Conservation (phyloP, 2,113 vertebrate genomes). For the Damaliscus lunatus region DNA sequence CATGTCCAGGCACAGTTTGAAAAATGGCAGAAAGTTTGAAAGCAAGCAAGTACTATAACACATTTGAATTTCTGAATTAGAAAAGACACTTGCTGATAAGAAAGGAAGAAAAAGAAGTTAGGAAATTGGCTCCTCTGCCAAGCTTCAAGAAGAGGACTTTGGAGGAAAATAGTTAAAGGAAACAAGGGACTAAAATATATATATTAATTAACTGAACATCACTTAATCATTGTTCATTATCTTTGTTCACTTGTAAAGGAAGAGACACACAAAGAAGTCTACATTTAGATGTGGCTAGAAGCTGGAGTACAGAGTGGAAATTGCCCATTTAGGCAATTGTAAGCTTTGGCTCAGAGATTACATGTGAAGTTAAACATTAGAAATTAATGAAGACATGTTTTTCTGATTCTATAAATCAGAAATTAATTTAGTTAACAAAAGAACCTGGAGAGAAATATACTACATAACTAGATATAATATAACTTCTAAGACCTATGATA, state of each 20-base stretch:
- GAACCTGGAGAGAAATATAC: neutral
- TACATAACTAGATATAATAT: constrained; percentile 24
- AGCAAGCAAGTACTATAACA: neutral
- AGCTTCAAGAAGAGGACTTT: constrained; percentile 67
- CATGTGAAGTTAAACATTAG: constrained; percentile 52
- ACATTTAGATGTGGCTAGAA: neutral
- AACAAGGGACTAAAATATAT: constrained; percentile 11
- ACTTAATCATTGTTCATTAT: constrained; percentile 66
- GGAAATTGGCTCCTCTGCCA: neutral
- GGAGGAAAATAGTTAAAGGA: constrained; percentile 65
- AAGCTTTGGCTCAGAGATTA: neutral
- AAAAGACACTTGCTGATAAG: neutral
- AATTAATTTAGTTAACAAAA: constrained; percentile 64
- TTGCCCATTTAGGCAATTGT: constrained; percentile 40
- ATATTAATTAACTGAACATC: constrained; percentile 63
- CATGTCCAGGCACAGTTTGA: neutral
- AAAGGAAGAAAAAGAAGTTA: neutral
- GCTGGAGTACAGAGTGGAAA: constrained; percentile 24
- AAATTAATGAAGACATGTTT: neutral
- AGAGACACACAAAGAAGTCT: constrained; percentile 35
- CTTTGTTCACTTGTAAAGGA: constrained; percentile 68
- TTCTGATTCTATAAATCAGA: constrained; percentile 35
- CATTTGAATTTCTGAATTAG: constrained; percentile 26
- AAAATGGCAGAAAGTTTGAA: neutral
- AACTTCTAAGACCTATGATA: neutral